These are phyloP conservation scores for Grus americana DNA, from an alignment of 2,113 vertebrate species.

Conservation along the genomic window DNA sequence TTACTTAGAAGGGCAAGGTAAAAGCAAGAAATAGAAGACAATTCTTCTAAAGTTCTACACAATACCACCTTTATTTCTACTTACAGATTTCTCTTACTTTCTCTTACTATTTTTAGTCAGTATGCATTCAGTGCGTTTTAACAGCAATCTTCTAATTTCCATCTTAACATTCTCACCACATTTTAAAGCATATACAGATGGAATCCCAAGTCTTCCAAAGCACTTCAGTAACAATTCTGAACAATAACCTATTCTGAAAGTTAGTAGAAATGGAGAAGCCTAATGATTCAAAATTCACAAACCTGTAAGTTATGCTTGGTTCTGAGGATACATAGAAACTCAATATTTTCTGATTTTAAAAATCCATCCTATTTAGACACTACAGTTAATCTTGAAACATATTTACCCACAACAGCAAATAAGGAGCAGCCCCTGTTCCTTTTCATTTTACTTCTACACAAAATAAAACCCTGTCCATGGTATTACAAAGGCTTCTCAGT, in stretches of 20 bases:
- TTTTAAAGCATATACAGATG: background rate
- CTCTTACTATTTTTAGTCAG: background rate
- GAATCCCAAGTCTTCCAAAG: background rate
- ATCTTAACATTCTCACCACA: background rate
- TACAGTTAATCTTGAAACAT: background rate
- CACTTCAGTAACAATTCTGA: background rate
- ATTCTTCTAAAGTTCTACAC: background rate
- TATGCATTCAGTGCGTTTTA: background rate
- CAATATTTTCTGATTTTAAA: background rate
- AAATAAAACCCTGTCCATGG: background rate
- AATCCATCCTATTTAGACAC: background rate
- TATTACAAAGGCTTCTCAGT: background rate
- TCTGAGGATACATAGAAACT: background rate
- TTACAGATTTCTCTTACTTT: background rate
- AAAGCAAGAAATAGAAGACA: background rate
- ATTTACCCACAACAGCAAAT: background rate
- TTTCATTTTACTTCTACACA: background rate
- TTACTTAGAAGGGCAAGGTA: background rate
- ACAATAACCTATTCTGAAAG: background rate
- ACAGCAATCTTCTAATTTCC: background rate
- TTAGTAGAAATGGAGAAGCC: background rate
- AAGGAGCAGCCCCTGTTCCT: background rate
- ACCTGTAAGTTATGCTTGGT: background rate
- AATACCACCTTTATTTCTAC: background rate
- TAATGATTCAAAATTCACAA: background rate